Conservation (phyloP, 2,113 vertebrate genomes). For the Andinoacara biseriatus region DNA sequence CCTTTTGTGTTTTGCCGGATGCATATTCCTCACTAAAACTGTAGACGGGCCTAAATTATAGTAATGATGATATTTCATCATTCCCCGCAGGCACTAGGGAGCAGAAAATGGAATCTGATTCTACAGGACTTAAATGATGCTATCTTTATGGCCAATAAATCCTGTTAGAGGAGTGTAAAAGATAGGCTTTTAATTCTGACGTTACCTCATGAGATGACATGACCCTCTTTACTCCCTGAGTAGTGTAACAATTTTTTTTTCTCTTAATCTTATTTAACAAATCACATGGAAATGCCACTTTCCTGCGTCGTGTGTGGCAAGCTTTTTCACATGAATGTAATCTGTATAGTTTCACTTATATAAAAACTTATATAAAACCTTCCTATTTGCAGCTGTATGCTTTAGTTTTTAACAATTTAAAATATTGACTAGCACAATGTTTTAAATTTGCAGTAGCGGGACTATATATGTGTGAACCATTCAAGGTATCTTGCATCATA, state of each 20-base stretch:
- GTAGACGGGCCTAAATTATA: constrained; percentile 12
- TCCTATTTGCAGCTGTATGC: not conserved
- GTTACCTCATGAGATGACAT: constrained; percentile 42
- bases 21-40: not conserved
- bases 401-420: not conserved
- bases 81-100: constrained; percentile 29
- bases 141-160: constrained; percentile 56
- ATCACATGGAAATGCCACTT: not conserved
- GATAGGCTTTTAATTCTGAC: constrained; percentile 60
- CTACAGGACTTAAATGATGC: constrained; percentile 38
- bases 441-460: not conserved
- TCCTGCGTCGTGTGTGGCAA: not conserved
- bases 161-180: constrained; percentile 35
- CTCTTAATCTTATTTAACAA: constrained; percentile 1
- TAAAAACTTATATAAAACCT: fast-evolving
- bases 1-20: constrained; percentile 17
- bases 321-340: no score
- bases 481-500: not conserved
- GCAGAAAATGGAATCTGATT: constrained; percentile 50
- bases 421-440: not conserved
- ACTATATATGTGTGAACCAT: no score
- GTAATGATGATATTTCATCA: constrained; percentile 46
- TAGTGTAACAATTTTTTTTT: not conserved
- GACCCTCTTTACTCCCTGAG: constrained; percentile 40
- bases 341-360: not conserved